Evolutionary conservation across 2,888 invertebrate species (phyloP).

Genomic region (Pyralis farinalis): DNA sequence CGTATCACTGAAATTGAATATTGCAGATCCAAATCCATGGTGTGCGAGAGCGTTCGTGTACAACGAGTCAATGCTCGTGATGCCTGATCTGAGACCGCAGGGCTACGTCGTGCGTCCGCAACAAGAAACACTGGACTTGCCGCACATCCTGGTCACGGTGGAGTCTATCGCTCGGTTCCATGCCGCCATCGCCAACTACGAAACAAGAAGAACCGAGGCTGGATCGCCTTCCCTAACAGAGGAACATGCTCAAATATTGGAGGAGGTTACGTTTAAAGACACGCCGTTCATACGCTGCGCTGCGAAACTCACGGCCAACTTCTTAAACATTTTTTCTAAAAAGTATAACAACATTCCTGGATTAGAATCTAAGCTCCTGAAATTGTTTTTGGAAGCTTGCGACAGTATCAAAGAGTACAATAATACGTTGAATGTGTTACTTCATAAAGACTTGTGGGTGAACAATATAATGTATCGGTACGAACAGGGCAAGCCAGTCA

Average conservation of each 20-base stretch:
- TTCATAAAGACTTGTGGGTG: constrained; percentile 64
- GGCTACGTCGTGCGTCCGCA: constrained; percentile 42
- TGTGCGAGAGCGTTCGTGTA: constrained; percentile 43
- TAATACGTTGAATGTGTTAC: constrained; percentile 47
- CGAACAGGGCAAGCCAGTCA: constrained; percentile 34
- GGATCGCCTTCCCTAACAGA: constrained; percentile 24
- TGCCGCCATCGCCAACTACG: constrained; percentile 52
- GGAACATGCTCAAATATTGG: constrained; percentile 33
- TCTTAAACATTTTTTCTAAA: constrained; percentile 43
- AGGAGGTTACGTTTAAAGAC: constrained; percentile 44
- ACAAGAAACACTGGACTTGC: constrained; percentile 36
- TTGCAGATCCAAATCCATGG: constrained; percentile 46
- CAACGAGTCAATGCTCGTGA: constrained; percentile 49
- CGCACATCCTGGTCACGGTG: constrained; percentile 36
- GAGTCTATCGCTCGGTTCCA: constrained; percentile 56
- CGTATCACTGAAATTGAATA: no score
- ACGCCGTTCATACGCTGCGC: constrained; percentile 46
- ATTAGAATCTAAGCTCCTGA: constrained; percentile 34
- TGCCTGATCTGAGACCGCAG: constrained; percentile 49
- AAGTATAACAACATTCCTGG: constrained; percentile 34
- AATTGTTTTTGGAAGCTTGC: constrained; percentile 44
- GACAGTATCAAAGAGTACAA: constrained; percentile 35
- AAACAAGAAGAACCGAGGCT: constrained; percentile 29
- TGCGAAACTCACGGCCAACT: constrained; percentile 45
- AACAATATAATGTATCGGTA: constrained; percentile 65